Evolutionary conservation across 1,140 invertebrate genomes (phyloP), one percentile per base, ranked within the genome.

Genomic region (Sesamia nonagrioides): DNA sequence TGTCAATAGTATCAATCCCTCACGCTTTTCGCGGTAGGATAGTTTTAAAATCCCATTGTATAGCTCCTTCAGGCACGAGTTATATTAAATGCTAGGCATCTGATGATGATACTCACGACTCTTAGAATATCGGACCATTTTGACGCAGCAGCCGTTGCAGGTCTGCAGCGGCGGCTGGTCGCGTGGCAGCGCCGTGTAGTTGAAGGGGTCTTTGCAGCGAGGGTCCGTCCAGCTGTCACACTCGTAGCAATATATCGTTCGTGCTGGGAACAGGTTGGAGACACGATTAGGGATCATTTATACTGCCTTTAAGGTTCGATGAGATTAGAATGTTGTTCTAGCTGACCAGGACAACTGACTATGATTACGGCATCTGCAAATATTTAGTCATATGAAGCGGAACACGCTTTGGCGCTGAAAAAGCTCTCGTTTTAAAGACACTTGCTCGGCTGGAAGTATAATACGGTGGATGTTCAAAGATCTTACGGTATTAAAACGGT

Each of bases 81-180:
- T 27, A 2, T 6, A 40, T 6, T 40, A 45, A 45, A 45, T 0
- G 42, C 42, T 45, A 13, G 2, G 8, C 3, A 45, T 6, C 0
- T 37, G 0, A 37, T 6, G 54, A 18, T 27, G 35, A 82, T 83
- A 97, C 97, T 98, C 94, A 98, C 98, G 96, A 92, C 97, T 98
- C 95, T 97, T 97, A 66, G 97, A 97, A 94, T 98, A 97, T 79
- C 98, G 96, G 82, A 99, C 98, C 97, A 99, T 98, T 96, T 99
- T 99, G 17, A 99, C 98, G 94, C 98, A 99, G 95, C 98, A 99
- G 48, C 98, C 98, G 88, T 98, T 97, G 89, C 98, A 99, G 8
- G 97, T 97, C 96, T 97, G 97, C 75, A 98, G 91, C 0, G 97
- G 97, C 13, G 98, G 98, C 89, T 98, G 97, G 89, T 98, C 97